Percentiles rank a stretch among this genome's conserved stretches.
Conservation (phyloP, 2,888 invertebrate species). For the Mythimna ferrago region DNA sequence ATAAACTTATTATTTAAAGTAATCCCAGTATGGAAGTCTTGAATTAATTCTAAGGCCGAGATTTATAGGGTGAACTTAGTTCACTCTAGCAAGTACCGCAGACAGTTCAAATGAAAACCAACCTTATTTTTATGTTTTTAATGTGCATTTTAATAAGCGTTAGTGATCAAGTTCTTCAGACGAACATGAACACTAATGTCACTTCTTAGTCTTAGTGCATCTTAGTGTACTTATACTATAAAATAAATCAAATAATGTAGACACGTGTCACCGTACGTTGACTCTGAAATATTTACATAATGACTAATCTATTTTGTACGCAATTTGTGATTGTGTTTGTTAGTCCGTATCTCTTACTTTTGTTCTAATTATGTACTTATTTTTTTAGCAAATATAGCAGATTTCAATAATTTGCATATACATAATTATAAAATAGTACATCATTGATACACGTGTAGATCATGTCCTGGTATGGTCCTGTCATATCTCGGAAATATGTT, state of each 20-base stretch:
- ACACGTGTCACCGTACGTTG: constrained; percentile 39
- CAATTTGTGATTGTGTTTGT: constrained; percentile 32
- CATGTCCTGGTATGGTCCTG: no score
- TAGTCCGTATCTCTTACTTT: constrained; percentile 19
- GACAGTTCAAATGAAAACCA: not conserved
- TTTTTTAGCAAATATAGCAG: not conserved
- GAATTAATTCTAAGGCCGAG: not conserved
- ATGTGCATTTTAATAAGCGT: not conserved
- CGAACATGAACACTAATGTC: not conserved
- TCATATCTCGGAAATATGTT: no score
- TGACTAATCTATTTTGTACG: not conserved
- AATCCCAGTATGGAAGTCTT: not conserved
- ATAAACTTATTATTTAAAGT: not conserved
- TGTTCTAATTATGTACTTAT: constrained; percentile 6
- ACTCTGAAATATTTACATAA: constrained; percentile 14
- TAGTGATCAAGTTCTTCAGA: not conserved
- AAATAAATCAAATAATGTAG: constrained; percentile 7
- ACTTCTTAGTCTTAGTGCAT: not conserved
- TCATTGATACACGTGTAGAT: no score
- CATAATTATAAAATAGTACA: not conserved
- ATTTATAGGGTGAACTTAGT: not conserved
- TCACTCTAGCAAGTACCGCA: not conserved
- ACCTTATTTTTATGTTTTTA: not conserved
- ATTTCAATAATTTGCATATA: not conserved
- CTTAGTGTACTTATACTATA: not conserved